Evolutionary conservation across 2,797 vertebrate species (phyloP).

Genomic region (Pseudotriccus pelzelni): DNA sequence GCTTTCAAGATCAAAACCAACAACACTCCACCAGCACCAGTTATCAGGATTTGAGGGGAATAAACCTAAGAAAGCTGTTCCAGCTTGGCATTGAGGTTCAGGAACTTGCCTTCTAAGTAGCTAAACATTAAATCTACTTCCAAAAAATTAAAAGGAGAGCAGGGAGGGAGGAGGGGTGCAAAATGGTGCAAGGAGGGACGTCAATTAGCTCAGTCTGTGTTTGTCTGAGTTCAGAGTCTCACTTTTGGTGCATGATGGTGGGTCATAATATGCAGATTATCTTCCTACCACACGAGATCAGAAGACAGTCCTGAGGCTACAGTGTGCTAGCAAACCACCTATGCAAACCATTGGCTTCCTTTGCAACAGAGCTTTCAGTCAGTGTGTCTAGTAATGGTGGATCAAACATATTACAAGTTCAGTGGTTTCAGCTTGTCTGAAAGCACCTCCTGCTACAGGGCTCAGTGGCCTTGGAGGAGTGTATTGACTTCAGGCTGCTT

Average conservation of each 20-base stretch:
- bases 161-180: neutral
- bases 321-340: neutral
- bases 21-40: neutral
- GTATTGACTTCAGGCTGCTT: neutral
- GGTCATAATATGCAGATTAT: neutral
- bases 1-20: accelerated
- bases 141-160: neutral
- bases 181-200: neutral
- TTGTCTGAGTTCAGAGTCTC: neutral
- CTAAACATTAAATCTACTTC: neutral
- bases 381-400: neutral
- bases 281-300: accelerated
- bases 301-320: neutral
- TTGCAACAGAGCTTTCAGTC: neutral
- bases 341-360: neutral
- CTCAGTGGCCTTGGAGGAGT: neutral
- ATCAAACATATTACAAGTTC: neutral
- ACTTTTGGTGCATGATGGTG: neutral
- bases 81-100: neutral
- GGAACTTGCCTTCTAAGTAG: neutral
- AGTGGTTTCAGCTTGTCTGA: neutral
- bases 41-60: neutral
- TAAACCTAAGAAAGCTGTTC: neutral
- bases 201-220: neutral
- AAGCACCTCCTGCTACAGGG: neutral